These are phyloP conservation scores for Drosophila busckii DNA, from an alignment of 1,140 invertebrate genomes.

Conservation along the genomic window DNA sequence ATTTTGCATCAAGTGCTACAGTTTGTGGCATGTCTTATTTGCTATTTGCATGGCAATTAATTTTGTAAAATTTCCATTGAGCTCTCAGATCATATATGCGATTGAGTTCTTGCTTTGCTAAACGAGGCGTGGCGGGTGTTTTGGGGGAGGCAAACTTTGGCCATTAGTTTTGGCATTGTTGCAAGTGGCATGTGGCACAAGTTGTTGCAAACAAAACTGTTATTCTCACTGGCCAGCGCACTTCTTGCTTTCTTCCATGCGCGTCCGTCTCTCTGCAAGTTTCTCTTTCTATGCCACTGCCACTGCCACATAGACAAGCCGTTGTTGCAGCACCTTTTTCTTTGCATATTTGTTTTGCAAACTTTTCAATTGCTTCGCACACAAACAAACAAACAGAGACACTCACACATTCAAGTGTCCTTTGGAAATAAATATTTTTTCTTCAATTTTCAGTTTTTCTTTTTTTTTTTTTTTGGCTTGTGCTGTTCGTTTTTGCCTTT, in stretches of 20 bases:
- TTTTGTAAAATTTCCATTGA: too few species aligned
- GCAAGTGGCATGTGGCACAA: constrained; percentile 56
- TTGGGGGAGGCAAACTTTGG: constrained; percentile 21
- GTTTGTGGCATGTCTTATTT: too few species aligned
- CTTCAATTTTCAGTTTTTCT: constrained; percentile 1
- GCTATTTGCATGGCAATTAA: too few species aligned
- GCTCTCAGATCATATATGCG: too few species aligned
- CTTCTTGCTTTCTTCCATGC: constrained; percentile 21
- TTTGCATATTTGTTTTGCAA: constrained; percentile 71
- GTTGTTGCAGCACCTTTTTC: constrained; percentile 61
- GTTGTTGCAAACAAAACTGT: constrained; percentile 68
- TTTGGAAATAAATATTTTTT: constrained; percentile 23
- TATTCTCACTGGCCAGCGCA: constrained; percentile 31
- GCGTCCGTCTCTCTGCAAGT: too few species aligned
- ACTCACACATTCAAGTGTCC: constrained; percentile 19
- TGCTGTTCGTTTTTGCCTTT: constrained; percentile 47
- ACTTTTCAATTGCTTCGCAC: constrained; percentile 57
- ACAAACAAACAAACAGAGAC: constrained; percentile 4
- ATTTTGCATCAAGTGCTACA: too few species aligned
- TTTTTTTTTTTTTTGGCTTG: constrained; percentile 13
- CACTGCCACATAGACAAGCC: constrained; percentile 30
- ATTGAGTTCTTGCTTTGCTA: too few species aligned
- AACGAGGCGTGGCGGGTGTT: too few species aligned
- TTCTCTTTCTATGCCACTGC: constrained; percentile 7
- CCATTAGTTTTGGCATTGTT: constrained; percentile 48